phyloP scores from a whole-genome alignment of 2,113 vertebrate genomes.

The Uropsilus gracilis region DNA sequence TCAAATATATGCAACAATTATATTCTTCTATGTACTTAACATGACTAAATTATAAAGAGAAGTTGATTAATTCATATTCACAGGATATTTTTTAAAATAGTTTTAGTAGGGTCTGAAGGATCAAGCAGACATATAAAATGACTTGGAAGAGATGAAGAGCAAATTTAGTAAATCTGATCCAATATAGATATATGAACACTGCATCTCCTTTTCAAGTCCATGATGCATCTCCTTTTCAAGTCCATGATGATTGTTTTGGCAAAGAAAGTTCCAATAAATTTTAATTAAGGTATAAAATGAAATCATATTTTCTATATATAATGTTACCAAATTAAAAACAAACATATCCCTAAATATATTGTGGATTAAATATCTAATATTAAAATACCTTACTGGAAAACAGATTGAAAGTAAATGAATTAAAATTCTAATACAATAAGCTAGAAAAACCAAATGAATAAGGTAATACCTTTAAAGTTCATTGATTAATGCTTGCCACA shows the following conservation, averaged over 20 bases:
- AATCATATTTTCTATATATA: background rate
- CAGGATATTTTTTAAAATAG: background rate
- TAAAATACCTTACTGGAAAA: too few species aligned
- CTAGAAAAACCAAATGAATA: too few species aligned
- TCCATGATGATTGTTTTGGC: background rate
- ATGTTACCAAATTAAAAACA: background rate
- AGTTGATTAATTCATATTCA: background rate
- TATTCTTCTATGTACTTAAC: background rate
- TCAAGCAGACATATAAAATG: background rate
- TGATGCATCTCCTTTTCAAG: background rate
- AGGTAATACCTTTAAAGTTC: too few species aligned
- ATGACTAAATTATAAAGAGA: background rate
- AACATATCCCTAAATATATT: background rate
- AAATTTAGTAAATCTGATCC: background rate
- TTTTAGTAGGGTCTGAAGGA: background rate
- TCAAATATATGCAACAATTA: background rate
- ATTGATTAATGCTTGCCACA: too few species aligned
- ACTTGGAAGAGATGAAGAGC: background rate
- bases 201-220: background rate
- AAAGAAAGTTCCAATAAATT: slow-evolving; percentile 19
- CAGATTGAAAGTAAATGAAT: too few species aligned
- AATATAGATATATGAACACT: background rate
- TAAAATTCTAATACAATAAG: too few species aligned
- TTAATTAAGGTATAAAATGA: background rate
- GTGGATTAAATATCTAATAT: background rate